These are phyloP conservation scores for Candidula unifasciata DNA, from an alignment of 2,888 invertebrate genomes.

Conservation along the genomic window DNA sequence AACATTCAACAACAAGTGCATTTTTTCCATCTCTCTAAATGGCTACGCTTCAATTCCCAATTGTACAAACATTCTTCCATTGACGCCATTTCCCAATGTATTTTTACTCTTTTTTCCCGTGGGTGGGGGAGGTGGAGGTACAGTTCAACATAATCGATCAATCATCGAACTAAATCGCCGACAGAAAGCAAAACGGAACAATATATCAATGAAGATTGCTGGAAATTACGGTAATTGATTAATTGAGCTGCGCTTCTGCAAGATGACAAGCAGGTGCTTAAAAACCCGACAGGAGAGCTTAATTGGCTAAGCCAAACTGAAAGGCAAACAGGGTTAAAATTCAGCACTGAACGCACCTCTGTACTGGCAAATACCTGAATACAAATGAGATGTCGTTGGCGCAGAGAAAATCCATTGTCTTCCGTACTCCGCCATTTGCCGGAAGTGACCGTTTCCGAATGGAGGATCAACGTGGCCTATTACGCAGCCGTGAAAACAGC, in stretches of 20 bases:
- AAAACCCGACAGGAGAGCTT: too few species aligned
- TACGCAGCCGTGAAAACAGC: conserved; percentile 46
- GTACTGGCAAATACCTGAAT: background rate
- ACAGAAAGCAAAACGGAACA: background rate
- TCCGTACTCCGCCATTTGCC: background rate
- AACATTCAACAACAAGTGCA: too few species aligned
- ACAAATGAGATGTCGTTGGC: conserved; percentile 16
- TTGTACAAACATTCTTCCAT: too few species aligned
- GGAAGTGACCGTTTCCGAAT: conserved; percentile 36
- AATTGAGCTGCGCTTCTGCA: background rate
- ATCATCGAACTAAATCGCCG: background rate
- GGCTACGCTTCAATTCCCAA: too few species aligned
- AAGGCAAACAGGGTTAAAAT: conserved; percentile 10
- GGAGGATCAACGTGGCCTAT: conserved; percentile 35
- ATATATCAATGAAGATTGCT: background rate
- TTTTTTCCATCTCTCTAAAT: too few species aligned
- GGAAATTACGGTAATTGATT: background rate
- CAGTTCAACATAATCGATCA: background rate
- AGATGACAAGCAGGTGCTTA: background rate
- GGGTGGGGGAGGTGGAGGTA: too few species aligned
- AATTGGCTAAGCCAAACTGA: background rate
- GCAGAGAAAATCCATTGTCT: conserved; percentile 13
- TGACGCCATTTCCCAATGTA: too few species aligned
- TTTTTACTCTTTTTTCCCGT: too few species aligned
- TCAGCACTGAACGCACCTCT: background rate